These are phyloP conservation scores for Petrocephalus schoutedeni DNA, from an alignment of 2,797 vertebrate species.

Conservation along the genomic window DNA sequence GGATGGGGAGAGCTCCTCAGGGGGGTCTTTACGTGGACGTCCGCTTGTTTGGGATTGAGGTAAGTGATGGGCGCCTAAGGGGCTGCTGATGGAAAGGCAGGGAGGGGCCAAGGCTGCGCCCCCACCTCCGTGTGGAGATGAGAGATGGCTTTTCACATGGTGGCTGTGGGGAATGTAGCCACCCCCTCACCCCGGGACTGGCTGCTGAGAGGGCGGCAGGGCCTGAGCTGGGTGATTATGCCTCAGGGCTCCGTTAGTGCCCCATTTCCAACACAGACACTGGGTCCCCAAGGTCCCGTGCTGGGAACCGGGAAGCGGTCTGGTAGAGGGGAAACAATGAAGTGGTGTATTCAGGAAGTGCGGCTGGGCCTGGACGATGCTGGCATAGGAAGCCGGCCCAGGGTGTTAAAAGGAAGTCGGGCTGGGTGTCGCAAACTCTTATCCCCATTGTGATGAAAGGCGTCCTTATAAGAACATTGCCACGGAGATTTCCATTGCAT, in stretches of 20 bases:
- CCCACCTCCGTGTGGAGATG: neutral
- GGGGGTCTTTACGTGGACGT: neutral
- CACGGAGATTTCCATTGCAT: neutral
- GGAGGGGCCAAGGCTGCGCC: neutral
- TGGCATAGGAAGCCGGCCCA: slow-evolving; percentile 40
- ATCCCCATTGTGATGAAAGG: slow-evolving; percentile 27
- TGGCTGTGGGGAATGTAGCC: neutral
- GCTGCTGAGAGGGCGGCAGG: neutral
- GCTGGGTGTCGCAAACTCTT: slow-evolving; percentile 37
- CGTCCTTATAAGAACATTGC: neutral
- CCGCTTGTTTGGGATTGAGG: neutral
- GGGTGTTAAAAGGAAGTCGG: slow-evolving; percentile 44
- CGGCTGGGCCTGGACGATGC: slow-evolving; percentile 41
- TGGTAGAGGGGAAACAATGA: slow-evolving; percentile 45
- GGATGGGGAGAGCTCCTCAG: neutral
- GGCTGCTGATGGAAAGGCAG: neutral
- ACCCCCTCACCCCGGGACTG: neutral
- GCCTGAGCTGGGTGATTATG: neutral
- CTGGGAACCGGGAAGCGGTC: slow-evolving; percentile 35
- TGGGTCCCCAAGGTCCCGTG: neutral
- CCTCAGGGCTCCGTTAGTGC: neutral
- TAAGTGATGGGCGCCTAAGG: neutral
- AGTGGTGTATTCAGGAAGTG: slow-evolving; percentile 43
- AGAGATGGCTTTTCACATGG: neutral
- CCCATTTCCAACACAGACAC: neutral